Conservation (phyloP, 2,888 invertebrate species). For the Siphlonurus alternatus region DNA sequence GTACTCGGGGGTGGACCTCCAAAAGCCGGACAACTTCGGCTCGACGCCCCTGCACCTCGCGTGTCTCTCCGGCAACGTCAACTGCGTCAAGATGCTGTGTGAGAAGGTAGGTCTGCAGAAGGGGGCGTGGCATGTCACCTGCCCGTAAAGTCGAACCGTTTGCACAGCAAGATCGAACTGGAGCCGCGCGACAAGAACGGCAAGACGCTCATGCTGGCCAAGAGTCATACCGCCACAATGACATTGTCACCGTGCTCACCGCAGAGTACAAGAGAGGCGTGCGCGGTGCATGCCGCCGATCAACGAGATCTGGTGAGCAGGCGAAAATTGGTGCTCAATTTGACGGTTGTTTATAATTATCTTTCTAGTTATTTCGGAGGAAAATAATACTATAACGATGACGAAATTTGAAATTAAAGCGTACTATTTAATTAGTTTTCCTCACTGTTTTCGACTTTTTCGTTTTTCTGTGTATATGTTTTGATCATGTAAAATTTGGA, state of each 20-base stretch:
- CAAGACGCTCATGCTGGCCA: conserved; percentile 77
- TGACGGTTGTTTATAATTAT: too few relatives aligned
- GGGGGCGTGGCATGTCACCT: too few relatives aligned
- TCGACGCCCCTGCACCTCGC: conserved; percentile 83
- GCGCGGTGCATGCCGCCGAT: conserved; percentile 77
- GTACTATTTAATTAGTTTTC: too few relatives aligned
- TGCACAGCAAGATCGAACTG: conserved; percentile 64
- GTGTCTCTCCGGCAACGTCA: conserved; percentile 72
- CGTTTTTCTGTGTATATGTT: too few relatives aligned
- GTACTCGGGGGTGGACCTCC: conserved; percentile 78
- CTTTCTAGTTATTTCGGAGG: too few relatives aligned
- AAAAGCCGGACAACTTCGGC: conserved; percentile 82
- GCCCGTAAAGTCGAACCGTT: not conserved
- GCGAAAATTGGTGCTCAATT: not conserved
- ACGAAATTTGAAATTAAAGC: too few relatives aligned
- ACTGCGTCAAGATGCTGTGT: conserved; percentile 71
- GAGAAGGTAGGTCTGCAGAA: too few relatives aligned
- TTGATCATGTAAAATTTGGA: too few relatives aligned
- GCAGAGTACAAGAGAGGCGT: conserved; percentile 59
- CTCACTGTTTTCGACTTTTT: too few relatives aligned
- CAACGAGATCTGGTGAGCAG: conserved; percentile 57
- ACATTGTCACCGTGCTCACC: conserved; percentile 65
- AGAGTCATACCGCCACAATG: conserved; percentile 72
- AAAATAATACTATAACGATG: not conserved
- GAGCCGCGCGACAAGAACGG: conserved; percentile 81